Percentiles rank a stretch among this genome's conserved stretches.
Conservation (phyloP, 2,113 vertebrate species). For the Vidua chalybeata region DNA sequence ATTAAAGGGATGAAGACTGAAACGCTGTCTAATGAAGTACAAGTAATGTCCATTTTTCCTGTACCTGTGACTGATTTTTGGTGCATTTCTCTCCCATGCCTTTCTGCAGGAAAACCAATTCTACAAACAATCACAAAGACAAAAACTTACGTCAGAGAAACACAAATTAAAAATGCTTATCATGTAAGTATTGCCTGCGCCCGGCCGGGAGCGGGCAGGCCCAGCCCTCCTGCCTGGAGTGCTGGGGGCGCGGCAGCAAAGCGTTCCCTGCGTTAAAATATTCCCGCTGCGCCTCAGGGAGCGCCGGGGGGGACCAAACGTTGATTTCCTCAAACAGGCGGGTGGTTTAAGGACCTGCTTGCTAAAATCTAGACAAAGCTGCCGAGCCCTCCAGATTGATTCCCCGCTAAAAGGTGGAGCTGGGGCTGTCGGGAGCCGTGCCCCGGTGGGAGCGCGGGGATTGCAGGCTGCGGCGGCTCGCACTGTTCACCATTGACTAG, state of each 20-base stretch:
- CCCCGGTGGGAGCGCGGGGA: not conserved
- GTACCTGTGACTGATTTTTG: not conserved
- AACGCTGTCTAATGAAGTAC: not conserved
- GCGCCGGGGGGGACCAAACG: not conserved
- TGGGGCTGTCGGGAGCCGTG: not conserved
- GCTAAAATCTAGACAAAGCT: not conserved
- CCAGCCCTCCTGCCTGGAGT: not conserved
- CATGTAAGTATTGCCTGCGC: constrained; percentile 72
- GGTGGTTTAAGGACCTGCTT: not conserved
- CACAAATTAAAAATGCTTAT: constrained; percentile 86
- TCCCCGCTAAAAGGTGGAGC: not conserved
- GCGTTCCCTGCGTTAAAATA: rapidly evolving
- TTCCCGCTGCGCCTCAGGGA: not conserved
- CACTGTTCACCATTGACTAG: constrained; percentile 20
- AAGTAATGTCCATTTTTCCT: not conserved
- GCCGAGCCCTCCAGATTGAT: not conserved
- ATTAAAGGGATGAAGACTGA: not conserved
- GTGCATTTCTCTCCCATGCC: not conserved
- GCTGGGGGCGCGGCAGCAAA: not conserved
- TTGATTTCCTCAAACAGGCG: not conserved
- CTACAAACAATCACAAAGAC: constrained; percentile 99
- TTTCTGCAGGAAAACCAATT: constrained; percentile 93
- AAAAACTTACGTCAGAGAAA: constrained; percentile 99
- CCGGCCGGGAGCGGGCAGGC: not conserved
- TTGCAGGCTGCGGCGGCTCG: not conserved